Conservation (phyloP, 2,113 vertebrate genomes). For the Saguinus midas region DNA sequence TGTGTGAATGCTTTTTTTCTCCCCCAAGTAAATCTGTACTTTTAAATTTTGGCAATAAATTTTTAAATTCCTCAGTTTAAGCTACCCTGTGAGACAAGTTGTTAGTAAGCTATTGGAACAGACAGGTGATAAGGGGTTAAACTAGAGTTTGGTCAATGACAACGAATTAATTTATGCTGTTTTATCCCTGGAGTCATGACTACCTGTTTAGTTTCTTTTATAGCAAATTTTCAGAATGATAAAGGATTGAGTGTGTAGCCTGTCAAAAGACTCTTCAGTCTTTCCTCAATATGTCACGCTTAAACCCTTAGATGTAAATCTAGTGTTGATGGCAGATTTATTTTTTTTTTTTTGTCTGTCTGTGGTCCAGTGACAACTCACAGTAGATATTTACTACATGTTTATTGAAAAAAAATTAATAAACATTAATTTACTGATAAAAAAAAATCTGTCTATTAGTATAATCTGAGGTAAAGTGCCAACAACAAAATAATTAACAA, state of each 20-base stretch:
- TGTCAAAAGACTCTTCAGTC: not conserved
- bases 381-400: not conserved
- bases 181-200: not conserved
- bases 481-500: constrained; percentile 27
- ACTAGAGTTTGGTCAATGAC: not conserved
- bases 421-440: too few relatives aligned
- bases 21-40: not conserved
- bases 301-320: not conserved
- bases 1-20: not conserved
- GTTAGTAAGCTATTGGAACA: not conserved
- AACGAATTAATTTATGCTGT: not conserved
- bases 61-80: not conserved
- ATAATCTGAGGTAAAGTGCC: not conserved
- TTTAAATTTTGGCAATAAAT: not conserved
- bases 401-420: too few relatives aligned
- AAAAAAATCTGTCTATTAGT: not conserved
- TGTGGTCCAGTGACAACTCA: not conserved
- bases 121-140: not conserved
- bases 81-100: not conserved
- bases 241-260: not conserved
- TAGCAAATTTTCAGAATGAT: not conserved
- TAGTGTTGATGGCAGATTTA: not conserved
- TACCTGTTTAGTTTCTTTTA: not conserved
- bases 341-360: not conserved
- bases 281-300: not conserved